Conservation (phyloP, 2,113 vertebrate species). For the Sceloporus undulatus region DNA sequence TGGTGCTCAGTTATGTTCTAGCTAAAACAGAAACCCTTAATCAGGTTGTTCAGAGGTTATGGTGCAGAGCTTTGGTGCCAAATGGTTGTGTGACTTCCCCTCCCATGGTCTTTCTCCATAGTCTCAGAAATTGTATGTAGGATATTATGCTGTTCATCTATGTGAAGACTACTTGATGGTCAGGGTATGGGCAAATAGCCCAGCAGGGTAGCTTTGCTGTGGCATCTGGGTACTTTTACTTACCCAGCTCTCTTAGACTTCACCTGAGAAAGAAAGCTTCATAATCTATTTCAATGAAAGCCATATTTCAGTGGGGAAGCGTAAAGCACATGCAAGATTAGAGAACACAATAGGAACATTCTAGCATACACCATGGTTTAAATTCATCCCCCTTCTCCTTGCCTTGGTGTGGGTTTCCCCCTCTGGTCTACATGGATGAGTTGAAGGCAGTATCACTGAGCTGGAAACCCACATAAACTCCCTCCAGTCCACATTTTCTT, state of each 20-base stretch:
- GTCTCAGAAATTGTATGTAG: not conserved
- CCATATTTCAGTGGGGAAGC: not conserved
- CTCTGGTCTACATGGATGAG: not conserved
- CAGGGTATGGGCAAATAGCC: not conserved
- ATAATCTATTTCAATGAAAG: not conserved
- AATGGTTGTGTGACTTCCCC: not conserved
- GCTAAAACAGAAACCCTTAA: too few species aligned
- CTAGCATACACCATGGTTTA: not conserved
- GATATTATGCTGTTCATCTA: not conserved
- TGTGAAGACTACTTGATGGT: not conserved
- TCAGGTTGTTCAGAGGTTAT: too few species aligned
- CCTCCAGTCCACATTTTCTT: too few species aligned
- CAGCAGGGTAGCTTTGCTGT: not conserved
- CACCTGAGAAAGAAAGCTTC: not conserved
- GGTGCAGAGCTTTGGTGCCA: not conserved
- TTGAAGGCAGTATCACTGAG: not conserved
- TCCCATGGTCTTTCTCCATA: not conserved
- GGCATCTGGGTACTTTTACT: not conserved
- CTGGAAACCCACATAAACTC: not conserved
- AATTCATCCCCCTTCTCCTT: not conserved
- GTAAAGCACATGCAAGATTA: not conserved
- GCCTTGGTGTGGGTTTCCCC: not conserved
- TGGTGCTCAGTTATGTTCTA: not conserved
- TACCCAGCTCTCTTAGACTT: too few species aligned
- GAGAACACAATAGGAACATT: not conserved